Evolutionary conservation across 2,888 invertebrate genomes (phyloP).

Genomic region (Andrena dorsata): DNA sequence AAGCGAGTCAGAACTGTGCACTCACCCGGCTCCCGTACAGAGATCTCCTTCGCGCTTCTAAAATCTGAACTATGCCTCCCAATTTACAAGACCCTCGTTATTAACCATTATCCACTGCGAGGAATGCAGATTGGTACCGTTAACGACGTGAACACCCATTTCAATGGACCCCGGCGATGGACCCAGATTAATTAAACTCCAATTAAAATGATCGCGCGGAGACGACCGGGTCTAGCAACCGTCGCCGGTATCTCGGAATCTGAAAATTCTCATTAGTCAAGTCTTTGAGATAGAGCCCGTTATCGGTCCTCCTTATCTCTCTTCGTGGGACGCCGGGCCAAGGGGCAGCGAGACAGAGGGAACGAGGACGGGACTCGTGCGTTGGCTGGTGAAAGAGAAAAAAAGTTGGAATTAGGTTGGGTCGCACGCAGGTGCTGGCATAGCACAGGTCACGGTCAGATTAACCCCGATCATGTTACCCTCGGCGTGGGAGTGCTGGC

Average conservation of each 20-base stretch:
- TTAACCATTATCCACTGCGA: no score
- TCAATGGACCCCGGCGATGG: not conserved
- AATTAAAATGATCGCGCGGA: slow-evolving; percentile 27
- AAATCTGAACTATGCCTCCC: no score
- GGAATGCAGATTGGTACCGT: not conserved
- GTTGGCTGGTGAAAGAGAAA: slow-evolving; percentile 39
- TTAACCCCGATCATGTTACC: slow-evolving; percentile 85
- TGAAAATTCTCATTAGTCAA: slow-evolving; percentile 59
- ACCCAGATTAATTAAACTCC: slow-evolving; percentile 33
- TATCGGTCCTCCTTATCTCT: slow-evolving; percentile 64
- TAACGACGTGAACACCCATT: not conserved
- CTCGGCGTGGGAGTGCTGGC: slow-evolving; percentile 84
- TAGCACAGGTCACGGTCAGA: slow-evolving; percentile 83
- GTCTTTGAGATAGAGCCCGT: slow-evolving; percentile 37
- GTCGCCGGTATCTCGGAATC: slow-evolving; percentile 37
- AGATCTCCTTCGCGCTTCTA: no score
- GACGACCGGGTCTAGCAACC: slow-evolving; percentile 10
- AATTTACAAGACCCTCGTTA: no score
- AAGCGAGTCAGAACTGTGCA: no score
- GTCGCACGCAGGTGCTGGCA: slow-evolving; percentile 77
- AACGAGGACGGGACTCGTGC: slow-evolving; percentile 8
- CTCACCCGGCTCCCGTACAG: no score
- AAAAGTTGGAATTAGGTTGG: slow-evolving; percentile 72
- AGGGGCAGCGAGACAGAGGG: slow-evolving; percentile 12
- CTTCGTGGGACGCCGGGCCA: slow-evolving; percentile 31